Evolutionary conservation across 2,888 invertebrate genomes (phyloP).

Genomic region (Disparrhopalites patrizii): DNA sequence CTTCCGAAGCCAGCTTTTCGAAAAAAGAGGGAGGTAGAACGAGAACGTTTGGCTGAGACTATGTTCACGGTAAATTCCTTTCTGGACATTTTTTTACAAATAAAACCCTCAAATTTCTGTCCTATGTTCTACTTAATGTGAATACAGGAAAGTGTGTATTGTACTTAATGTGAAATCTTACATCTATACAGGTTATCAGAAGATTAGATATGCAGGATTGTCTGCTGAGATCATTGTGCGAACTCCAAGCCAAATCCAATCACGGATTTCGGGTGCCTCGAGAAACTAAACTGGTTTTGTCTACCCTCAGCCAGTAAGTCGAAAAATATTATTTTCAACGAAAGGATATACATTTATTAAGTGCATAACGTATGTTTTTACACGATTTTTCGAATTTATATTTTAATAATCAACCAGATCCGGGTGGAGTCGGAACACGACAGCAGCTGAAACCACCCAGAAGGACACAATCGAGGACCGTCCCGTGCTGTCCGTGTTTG

Average conservation of each 20-base stretch:
- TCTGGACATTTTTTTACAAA: not conserved
- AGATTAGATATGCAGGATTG: constrained; percentile 47
- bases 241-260: constrained; percentile 41
- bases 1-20: constrained; percentile 27
- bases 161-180: not conserved
- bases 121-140: not conserved
- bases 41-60: constrained; percentile 44
- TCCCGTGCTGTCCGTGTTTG: constrained; percentile 43
- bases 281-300: constrained; percentile 44
- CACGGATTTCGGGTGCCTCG: constrained; percentile 37
- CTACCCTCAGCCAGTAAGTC: constrained; percentile 43
- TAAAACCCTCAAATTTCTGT: not conserved
- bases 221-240: constrained; percentile 42
- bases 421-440: constrained; percentile 40
- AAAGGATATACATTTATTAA: not conserved
- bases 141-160: no score
- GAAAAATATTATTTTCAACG: not conserved
- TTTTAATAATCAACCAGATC: constrained; percentile 28
- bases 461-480: constrained; percentile 45
- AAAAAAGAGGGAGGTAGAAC: constrained; percentile 34
- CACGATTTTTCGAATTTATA: not conserved
- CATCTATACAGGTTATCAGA: constrained; percentile 37
- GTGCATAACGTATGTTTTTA: not conserved
- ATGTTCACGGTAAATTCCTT: constrained; percentile 45
- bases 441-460: not conserved